Evolutionary conservation across 1,140 invertebrate genomes (phyloP).

Genomic region (Drosophila grimshawi): DNA sequence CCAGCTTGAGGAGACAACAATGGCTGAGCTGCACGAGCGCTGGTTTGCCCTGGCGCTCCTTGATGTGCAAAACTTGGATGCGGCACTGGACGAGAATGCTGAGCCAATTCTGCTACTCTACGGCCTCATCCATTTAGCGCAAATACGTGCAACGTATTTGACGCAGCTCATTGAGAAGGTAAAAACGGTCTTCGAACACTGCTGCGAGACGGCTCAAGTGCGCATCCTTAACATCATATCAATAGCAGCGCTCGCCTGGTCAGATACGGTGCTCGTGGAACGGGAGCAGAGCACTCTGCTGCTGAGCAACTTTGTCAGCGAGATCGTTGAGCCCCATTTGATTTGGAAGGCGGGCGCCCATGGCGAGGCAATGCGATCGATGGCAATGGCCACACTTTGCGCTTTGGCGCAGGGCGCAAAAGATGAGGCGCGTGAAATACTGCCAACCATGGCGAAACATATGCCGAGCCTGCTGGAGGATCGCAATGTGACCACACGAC

Average conservation of each 20-base stretch:
- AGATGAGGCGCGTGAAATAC: conserved; percentile 55
- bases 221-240: conserved; percentile 77
- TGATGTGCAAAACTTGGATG: conserved; percentile 74
- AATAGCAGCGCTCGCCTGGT: conserved; percentile 69
- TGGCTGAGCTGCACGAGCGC: conserved; percentile 56
- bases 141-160: conserved; percentile 63
- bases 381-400: conserved; percentile 91
- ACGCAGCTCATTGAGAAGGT: conserved; percentile 59
- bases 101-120: conserved; percentile 75
- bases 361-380: conserved; percentile 91
- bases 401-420: conserved; percentile 87
- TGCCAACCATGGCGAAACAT: conserved; percentile 57
- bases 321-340: conserved; percentile 90
- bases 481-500: conserved; percentile 65
- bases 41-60: conserved; percentile 55
- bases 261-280: conserved; percentile 48
- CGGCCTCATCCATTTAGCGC: conserved; percentile 70
- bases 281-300: conserved; percentile 58
- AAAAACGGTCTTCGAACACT: conserved; percentile 69
- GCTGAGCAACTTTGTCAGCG: conserved; percentile 74
- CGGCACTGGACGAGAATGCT: conserved; percentile 60
- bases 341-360: conserved; percentile 93
- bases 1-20: conserved; percentile 22
- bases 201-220: conserved; percentile 67
- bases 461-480: conserved; percentile 74